A percentile compares a stretch with the other conserved stretches of the same genome.
These are phyloP conservation scores for Trachelus iudaicus DNA, from an alignment of 2,888 invertebrate genomes.

Conservation along the genomic window DNA sequence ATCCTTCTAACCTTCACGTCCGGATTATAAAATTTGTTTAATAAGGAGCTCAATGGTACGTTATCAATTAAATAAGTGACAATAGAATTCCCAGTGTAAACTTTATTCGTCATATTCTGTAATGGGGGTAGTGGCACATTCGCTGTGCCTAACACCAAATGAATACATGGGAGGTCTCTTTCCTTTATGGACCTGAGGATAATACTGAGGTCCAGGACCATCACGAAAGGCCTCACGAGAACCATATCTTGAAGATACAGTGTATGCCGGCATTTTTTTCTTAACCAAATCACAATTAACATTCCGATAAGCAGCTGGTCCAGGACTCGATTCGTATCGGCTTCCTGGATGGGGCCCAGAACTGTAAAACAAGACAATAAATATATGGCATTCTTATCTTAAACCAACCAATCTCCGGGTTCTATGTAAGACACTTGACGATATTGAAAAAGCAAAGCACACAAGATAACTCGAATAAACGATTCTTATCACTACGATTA, in stretches of 20 bases:
- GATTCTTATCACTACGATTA: too few relatives aligned
- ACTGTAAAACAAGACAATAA: too few relatives aligned
- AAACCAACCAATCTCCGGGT: too few relatives aligned
- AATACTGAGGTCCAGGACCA: constrained; percentile 53
- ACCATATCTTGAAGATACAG: constrained; percentile 38
- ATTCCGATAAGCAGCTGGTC: constrained; percentile 53
- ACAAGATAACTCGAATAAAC: too few relatives aligned
- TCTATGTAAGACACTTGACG: too few relatives aligned
- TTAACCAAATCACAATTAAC: constrained; percentile 43
- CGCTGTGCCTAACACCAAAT: constrained; percentile 72
- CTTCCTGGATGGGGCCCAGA: too few relatives aligned
- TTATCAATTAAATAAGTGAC: constrained; percentile 14
- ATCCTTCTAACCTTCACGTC: too few relatives aligned
- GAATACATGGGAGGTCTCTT: constrained; percentile 65
- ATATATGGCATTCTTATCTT: too few relatives aligned
- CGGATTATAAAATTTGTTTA: too few relatives aligned
- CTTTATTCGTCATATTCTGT: constrained; percentile 68
- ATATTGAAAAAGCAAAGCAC: too few relatives aligned
- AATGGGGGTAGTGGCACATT: constrained; percentile 70
- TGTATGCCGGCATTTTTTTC: constrained; percentile 49
- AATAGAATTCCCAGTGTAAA: too few relatives aligned
- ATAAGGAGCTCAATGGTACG: neutral
- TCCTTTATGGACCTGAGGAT: constrained; percentile 31
- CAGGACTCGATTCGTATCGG: constrained; percentile 38
- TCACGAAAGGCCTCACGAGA: constrained; percentile 13